Evolutionary conservation across 2,888 invertebrate species (phyloP).

Genomic region (Diarsia mendica): DNA sequence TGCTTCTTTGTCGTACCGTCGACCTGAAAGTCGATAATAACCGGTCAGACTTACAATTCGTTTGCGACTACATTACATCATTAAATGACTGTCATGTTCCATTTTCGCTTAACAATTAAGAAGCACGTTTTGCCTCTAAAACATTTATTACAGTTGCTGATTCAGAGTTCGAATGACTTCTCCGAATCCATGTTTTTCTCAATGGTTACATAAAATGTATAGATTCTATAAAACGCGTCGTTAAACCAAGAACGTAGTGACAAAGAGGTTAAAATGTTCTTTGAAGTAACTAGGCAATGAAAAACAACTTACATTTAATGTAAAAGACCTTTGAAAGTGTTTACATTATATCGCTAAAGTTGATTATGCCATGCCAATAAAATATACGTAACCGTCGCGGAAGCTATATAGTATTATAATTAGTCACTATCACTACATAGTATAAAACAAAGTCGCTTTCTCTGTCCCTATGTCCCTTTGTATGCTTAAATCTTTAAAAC

Average conservation of each 20-base stretch:
- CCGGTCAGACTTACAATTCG: not conserved
- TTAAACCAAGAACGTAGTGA: slow-evolving; percentile 3
- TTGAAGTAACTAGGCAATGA: not conserved
- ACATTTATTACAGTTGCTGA: not conserved
- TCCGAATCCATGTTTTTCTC: slow-evolving; percentile 13
- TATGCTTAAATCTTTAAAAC: too few relatives aligned
- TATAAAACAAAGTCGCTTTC: too few relatives aligned
- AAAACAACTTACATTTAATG: slow-evolving; percentile 15
- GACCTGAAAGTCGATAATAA: slow-evolving; percentile 1
- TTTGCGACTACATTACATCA: not conserved
- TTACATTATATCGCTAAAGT: slow-evolving; percentile 8
- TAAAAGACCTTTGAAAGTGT: slow-evolving; percentile 4
- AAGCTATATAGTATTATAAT: not conserved
- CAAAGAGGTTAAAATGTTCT: slow-evolving; percentile 7
- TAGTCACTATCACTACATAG: too few relatives aligned
- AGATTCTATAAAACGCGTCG: slow-evolving; percentile 20
- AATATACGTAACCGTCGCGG: not conserved
- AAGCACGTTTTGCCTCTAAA: slow-evolving; percentile 13
- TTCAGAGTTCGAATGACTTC: slow-evolving; percentile 30
- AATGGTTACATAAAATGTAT: not conserved
- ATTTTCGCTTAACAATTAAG: slow-evolving; percentile 3
- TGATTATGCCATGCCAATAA: not conserved
- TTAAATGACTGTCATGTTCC: slow-evolving; percentile 23
- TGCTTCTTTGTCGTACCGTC: not conserved
- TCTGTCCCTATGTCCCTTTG: too few relatives aligned